These are phyloP conservation scores for Caenorhabditis sulstoni DNA, from an alignment of 2,888 invertebrate genomes.

Conservation along the genomic window DNA sequence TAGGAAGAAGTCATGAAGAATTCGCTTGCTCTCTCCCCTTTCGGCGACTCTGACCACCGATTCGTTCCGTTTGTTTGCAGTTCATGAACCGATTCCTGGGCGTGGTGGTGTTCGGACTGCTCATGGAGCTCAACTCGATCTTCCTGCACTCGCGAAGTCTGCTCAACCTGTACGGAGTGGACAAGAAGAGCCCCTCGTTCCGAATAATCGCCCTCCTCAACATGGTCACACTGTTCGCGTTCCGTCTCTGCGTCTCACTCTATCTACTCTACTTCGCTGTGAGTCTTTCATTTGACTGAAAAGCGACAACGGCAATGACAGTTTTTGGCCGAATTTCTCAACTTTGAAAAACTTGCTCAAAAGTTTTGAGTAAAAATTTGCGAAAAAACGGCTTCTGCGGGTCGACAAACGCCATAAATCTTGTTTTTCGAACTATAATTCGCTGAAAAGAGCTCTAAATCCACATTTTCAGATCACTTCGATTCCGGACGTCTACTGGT, in stretches of 20 bases:
- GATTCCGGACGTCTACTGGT: constrained; percentile 66
- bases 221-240: constrained; percentile 77
- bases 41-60: no score
- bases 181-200: constrained; percentile 75
- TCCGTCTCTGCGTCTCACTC: constrained; percentile 75
- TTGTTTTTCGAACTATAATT: no score
- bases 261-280: constrained; percentile 77
- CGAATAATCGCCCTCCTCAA: constrained; percentile 77
- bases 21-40: no score
- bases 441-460: no score
- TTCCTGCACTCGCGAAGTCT: constrained; percentile 74
- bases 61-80: constrained; percentile 40
- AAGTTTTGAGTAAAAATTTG: no score
- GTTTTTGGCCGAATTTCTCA: no score
- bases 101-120: constrained; percentile 77
- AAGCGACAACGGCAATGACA: no score
- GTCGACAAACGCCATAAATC: no score
- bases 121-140: constrained; percentile 80
- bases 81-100: constrained; percentile 72
- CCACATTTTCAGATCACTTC: constrained; percentile 54
- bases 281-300: no score
- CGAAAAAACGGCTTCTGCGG: no score
- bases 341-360: no score
- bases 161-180: constrained; percentile 71
- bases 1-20: background rate